Evolutionary conservation across 2,113 vertebrate genomes (phyloP).

Genomic region (Pelecanoides urinatrix): DNA sequence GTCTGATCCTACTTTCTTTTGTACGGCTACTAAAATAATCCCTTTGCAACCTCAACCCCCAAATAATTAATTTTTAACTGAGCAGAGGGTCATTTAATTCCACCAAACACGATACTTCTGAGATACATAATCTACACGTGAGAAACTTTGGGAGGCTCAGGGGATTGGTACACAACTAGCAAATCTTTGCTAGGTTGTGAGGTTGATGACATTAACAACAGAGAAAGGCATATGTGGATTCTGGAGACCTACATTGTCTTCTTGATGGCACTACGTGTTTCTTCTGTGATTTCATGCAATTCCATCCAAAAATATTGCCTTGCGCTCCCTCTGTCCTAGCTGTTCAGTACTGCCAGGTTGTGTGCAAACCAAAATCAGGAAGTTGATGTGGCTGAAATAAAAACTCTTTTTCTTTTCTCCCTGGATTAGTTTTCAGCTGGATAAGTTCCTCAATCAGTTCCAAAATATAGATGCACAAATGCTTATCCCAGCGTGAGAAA

Average conservation of each 20-base stretch:
- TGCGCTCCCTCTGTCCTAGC: neutral
- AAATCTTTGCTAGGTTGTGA: neutral
- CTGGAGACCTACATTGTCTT: neutral
- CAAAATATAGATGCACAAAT: slow-evolving; percentile 37
- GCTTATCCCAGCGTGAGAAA: slow-evolving; percentile 9
- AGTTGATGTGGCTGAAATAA: slow-evolving; percentile 11
- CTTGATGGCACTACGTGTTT: neutral
- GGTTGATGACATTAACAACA: neutral
- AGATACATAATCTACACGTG: neutral
- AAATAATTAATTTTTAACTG: neutral
- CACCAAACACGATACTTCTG: neutral
- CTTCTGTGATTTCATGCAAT: neutral
- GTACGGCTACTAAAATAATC: neutral
- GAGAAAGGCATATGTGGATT: neutral
- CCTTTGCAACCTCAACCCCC: neutral
- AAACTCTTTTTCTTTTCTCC: neutral
- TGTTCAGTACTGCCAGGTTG: neutral
- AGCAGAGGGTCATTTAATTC: neutral
- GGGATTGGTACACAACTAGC: neutral
- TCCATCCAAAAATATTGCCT: neutral
- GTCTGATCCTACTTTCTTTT: neutral
- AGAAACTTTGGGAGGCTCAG: neutral
- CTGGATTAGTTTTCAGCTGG: slow-evolving; percentile 29
- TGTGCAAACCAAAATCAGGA: neutral
- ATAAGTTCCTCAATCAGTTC: neutral